These are phyloP conservation scores for Fopius arisanus DNA, from an alignment of 1,140 invertebrate species.

Conservation along the genomic window DNA sequence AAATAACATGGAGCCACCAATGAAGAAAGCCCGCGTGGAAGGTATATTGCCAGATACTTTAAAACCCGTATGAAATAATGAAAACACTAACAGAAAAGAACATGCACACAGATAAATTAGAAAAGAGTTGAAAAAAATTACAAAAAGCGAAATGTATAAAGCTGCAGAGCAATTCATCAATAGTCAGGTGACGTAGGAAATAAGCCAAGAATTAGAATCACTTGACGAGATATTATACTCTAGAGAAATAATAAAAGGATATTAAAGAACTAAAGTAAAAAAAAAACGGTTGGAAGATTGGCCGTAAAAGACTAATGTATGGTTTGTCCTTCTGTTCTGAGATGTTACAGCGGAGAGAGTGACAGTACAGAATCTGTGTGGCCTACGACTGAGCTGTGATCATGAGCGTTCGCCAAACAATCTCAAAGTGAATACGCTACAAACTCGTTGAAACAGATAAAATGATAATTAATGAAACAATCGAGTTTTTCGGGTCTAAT, in stretches of 20 bases:
- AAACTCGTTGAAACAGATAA: not conserved
- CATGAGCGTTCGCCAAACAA: slow-evolving; percentile 64
- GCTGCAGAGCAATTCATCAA: not conserved
- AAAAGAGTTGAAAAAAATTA: slow-evolving; percentile 8
- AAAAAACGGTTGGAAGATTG: slow-evolving; percentile 38
- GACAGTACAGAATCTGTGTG: slow-evolving; percentile 66
- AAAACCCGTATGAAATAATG: slow-evolving; percentile 45
- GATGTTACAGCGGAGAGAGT: slow-evolving; percentile 66
- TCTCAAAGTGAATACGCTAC: slow-evolving; percentile 60
- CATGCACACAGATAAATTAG: slow-evolving; percentile 11
- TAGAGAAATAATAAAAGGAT: slow-evolving; percentile 31
- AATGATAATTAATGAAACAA: not conserved
- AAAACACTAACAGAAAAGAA: slow-evolving; percentile 32
- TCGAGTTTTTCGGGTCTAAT: not conserved
- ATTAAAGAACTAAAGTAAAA: slow-evolving; percentile 41
- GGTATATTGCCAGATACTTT: slow-evolving; percentile 62
- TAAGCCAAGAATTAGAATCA: slow-evolving; percentile 15
- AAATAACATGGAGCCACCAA: slow-evolving; percentile 50
- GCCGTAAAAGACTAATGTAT: slow-evolving; percentile 64
- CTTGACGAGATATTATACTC: not conserved
- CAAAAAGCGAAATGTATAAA: not conserved
- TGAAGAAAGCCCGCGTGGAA: slow-evolving; percentile 57
- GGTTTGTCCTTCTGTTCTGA: slow-evolving; percentile 67
- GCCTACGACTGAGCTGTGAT: slow-evolving; percentile 65
- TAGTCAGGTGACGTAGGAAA: slow-evolving; percentile 5